Conservation (phyloP, 2,888 invertebrate species). For the Dynastes maya region DNA sequence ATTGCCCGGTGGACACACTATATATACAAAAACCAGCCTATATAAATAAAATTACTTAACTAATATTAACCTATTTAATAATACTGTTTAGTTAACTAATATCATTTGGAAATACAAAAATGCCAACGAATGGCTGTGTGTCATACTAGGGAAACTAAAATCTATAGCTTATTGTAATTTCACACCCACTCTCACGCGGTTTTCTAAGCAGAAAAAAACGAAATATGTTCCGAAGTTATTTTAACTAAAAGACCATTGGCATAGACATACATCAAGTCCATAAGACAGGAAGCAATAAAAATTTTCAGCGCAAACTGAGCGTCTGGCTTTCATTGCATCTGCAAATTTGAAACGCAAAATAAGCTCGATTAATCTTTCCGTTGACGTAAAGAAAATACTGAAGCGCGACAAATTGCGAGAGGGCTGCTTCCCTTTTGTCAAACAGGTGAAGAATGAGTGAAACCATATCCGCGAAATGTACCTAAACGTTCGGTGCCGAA, state of each 20-base stretch:
- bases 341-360: not conserved
- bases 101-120: too few species aligned
- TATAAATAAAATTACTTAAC: too few species aligned
- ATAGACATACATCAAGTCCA: not conserved
- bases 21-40: too few species aligned
- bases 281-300: not conserved
- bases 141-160: too few species aligned
- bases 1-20: too few species aligned
- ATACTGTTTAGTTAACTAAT: too few species aligned
- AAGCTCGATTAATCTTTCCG: conserved; percentile 20
- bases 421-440: conserved; percentile 28
- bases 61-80: too few species aligned
- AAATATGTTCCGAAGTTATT: not conserved
- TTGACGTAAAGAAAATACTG: conserved; percentile 25
- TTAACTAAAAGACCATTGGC: not conserved
- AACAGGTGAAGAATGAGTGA: conserved; percentile 36
- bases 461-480: conserved; percentile 28
- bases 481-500: not conserved
- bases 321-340: not conserved
- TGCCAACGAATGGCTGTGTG: too few species aligned
- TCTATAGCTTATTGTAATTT: too few species aligned
- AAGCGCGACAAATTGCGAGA: conserved; percentile 22
- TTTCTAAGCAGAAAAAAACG: not conserved
- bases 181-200: too few species aligned
- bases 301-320: not conserved